phyloP scores from a whole-genome alignment of 92 coral and sea anemone species.

The Paragorgia papillata region DNA sequence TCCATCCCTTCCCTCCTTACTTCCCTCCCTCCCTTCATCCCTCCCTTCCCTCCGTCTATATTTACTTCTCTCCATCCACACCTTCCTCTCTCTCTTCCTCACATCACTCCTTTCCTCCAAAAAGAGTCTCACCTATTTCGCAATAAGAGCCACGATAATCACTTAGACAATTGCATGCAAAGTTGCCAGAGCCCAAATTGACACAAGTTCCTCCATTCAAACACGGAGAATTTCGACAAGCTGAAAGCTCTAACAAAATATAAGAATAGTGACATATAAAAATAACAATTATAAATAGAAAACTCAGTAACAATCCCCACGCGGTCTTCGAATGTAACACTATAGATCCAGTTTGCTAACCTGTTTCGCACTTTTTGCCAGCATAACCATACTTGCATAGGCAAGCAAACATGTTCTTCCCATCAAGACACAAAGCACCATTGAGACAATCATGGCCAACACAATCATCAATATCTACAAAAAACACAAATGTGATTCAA shows the following conservation, averaged over 20 bases:
- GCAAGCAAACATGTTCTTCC: not conserved
- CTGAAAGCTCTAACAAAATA: slow-evolving; percentile 1
- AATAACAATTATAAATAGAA: too few species aligned
- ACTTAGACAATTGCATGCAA: not conserved
- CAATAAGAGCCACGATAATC: slow-evolving; percentile 8
- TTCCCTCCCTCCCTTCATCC: too few species aligned
- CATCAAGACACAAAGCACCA: slow-evolving; percentile 10
- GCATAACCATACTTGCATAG: not conserved
- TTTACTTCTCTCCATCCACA: too few species aligned
- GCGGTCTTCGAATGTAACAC: too few species aligned
- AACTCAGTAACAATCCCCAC: too few species aligned
- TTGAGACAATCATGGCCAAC: not conserved
- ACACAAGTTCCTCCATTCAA: slow-evolving; percentile 12
- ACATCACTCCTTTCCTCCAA: too few species aligned
- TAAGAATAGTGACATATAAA: not conserved
- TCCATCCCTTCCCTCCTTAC: too few species aligned
- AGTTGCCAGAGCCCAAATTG: not conserved
- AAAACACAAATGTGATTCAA: not conserved
- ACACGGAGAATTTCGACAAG: slow-evolving; percentile 27
- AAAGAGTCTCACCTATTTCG: slow-evolving; percentile 5
- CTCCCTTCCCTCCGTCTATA: too few species aligned
- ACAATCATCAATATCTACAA: slow-evolving; percentile 20
- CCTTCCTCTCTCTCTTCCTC: too few species aligned
- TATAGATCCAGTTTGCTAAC: slow-evolving; percentile 7
- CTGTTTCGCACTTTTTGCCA: slow-evolving; percentile 12